Evolutionary conservation across 2,888 invertebrate genomes (phyloP).

Genomic region (Drosophila barbarae): DNA sequence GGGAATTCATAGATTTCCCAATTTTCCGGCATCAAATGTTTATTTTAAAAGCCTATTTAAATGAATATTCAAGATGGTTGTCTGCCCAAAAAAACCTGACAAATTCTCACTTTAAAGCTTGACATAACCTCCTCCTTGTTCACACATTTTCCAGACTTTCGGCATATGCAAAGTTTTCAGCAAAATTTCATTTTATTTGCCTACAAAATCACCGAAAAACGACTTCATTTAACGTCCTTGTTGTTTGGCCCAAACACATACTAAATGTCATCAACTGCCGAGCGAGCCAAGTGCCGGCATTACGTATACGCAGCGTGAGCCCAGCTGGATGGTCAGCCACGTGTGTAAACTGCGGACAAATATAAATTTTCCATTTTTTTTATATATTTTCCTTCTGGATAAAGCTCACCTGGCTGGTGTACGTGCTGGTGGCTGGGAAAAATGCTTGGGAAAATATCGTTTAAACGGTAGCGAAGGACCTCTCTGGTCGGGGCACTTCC

Average conservation of each 20-base stretch:
- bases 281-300: conserved; percentile 6
- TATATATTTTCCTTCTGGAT: conserved; percentile 15
- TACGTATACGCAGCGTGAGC: conserved; percentile 40
- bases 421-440: conserved; percentile 21
- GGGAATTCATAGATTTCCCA: not conserved
- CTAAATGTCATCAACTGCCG: conserved; percentile 38
- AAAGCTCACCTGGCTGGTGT: conserved; percentile 25
- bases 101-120: not conserved
- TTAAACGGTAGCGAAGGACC: conserved; percentile 18
- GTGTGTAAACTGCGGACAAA: conserved; percentile 29
- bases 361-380: conserved; percentile 40
- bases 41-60: not conserved
- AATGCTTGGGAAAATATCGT: conserved; percentile 32
- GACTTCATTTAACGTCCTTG: conserved; percentile 23
- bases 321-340: conserved; percentile 4
- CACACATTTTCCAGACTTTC: not conserved
- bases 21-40: not conserved
- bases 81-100: not conserved
- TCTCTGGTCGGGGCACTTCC: not conserved
- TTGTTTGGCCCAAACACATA: conserved; percentile 28
- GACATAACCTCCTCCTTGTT: not conserved
- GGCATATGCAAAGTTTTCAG: conserved; percentile 1
- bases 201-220: conserved; percentile 8
- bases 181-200: not conserved
- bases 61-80: too few relatives aligned